Evolutionary conservation across 2,888 invertebrate species (phyloP).

Genomic region (Teleogryllus oceanicus): DNA sequence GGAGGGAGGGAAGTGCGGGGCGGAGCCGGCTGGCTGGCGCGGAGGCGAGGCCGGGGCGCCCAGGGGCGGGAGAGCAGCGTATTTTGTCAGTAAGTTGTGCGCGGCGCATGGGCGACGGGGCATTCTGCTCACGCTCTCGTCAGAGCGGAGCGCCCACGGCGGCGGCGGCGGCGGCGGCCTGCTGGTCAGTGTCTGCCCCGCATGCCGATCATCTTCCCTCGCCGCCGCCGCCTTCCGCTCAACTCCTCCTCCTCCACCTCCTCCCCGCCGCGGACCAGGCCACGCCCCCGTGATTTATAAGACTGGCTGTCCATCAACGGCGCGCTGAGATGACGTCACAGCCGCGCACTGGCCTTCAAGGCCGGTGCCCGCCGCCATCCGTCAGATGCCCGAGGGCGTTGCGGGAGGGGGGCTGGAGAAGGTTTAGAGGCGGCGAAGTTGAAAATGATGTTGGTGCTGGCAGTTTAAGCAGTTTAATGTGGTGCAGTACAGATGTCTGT

Average conservation of each 20-base stretch:
- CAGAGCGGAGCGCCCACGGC: neutral
- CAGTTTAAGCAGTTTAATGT: neutral
- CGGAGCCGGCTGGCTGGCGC: neutral
- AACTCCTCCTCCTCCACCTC: neutral
- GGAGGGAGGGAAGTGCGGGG: neutral
- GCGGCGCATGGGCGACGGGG: neutral
- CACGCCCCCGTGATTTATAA: neutral
- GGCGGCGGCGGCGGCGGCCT: neutral
- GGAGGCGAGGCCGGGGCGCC: neutral
- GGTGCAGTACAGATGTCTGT: neutral
- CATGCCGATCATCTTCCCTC: neutral
- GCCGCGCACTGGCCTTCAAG: neutral
- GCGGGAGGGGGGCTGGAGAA: neutral
- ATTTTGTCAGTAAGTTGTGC: neutral
- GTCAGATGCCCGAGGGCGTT: neutral
- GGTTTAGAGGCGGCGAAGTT: neutral
- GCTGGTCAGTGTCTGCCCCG: constrained; percentile 11
- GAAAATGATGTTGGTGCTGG: neutral
- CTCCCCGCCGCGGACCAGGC: neutral
- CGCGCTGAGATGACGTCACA: neutral
- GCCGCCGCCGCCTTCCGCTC: neutral
- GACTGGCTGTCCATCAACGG: neutral
- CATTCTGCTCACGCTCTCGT: neutral
- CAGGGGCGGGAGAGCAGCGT: neutral
- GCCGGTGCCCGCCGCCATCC: neutral